A percentile compares a stretch with the other conserved stretches of the same genome.
phyloP scores from a whole-genome alignment of 2,888 invertebrate genomes.

The Zhengitettix transpicula region DNA sequence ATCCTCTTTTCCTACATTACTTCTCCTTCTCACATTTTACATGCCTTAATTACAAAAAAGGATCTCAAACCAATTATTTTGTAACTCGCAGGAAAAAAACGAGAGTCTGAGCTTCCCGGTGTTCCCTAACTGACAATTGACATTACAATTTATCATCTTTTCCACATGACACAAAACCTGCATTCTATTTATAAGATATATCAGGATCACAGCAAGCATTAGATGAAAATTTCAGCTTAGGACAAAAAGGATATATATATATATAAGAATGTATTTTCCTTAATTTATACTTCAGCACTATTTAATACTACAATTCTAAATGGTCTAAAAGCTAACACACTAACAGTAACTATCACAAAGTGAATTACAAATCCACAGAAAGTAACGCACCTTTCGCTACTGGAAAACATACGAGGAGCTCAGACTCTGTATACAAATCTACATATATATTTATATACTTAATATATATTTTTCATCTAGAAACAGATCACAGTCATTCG shows the following conservation, averaged over 20 bases:
- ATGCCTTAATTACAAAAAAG: no score
- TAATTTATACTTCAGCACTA: neutral
- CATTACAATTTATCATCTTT: no score
- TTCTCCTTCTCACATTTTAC: neutral
- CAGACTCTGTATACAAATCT: neutral
- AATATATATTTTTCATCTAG: neutral
- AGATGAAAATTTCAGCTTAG: no score
- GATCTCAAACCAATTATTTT: no score
- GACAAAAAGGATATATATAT: no score
- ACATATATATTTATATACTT: neutral
- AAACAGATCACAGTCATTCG: constrained; percentile 10
- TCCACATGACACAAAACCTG: no score
- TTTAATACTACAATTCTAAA: neutral
- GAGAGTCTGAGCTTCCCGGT: neutral
- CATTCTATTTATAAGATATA: no score
- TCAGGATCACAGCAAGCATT: no score
- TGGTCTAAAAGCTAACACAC: neutral
- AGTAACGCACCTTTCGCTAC: neutral
- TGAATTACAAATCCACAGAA: neutral
- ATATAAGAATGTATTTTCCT: neutral
- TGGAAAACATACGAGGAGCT: neutral
- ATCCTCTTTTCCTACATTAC: no score
- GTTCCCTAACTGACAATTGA: neutral
- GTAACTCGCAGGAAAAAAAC: no score
- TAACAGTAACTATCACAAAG: no score